phyloP scores from a whole-genome alignment of 2,113 vertebrate genomes.

The Chaetura pelagica region DNA sequence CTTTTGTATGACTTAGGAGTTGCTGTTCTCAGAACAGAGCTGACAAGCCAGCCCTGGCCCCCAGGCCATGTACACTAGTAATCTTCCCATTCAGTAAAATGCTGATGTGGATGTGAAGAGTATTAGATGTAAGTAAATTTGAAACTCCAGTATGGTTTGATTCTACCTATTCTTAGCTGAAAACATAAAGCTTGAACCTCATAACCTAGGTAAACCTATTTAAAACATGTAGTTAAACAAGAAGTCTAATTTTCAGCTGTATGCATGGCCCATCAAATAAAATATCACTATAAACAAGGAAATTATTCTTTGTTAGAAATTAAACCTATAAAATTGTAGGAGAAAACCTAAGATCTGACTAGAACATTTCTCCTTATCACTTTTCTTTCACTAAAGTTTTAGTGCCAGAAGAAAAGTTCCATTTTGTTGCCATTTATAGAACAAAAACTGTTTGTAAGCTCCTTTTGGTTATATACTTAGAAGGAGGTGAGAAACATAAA shows the following conservation, averaged over 20 bases:
- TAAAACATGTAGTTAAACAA: no score
- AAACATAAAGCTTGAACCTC: background rate
- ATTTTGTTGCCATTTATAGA: background rate
- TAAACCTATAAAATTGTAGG: background rate
- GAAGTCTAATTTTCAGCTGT: background rate
- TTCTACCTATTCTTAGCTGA: background rate
- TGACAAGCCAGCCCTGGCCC: background rate
- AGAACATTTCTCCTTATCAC: background rate
- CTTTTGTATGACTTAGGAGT: background rate
- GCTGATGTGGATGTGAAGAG: background rate
- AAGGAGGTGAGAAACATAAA: background rate
- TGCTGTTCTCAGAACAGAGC: background rate
- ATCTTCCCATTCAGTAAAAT: background rate
- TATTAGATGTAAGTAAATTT: background rate
- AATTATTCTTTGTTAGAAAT: background rate
- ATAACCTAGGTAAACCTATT: no score
- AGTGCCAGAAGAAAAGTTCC: background rate
- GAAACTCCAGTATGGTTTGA: background rate
- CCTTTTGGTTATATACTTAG: background rate
- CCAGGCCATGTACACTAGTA: accelerated
- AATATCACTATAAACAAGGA: background rate
- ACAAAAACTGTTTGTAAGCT: background rate
- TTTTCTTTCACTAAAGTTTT: background rate
- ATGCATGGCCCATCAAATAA: background rate
- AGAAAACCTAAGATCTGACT: background rate